Evolutionary conservation across 2,797 vertebrate genomes (phyloP), one percentile per base, ranked within the genome.

Genomic region (Pipistrellus kuhlii): DNA sequence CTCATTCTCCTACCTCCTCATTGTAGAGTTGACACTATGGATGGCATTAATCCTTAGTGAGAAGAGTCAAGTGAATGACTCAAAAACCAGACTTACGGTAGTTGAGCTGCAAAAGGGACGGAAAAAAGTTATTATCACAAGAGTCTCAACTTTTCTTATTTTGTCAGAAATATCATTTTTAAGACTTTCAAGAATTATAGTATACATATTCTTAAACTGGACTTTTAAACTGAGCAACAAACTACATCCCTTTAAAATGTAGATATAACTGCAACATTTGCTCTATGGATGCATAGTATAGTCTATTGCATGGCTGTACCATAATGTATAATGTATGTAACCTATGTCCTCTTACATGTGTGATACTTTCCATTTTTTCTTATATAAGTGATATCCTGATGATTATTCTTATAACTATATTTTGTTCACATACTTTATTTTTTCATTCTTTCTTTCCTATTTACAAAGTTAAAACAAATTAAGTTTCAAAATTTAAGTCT

Each of bases 401-500:
- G 20, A 53, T 92, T n/a, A 87, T 32, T 17, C 32, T 25, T 23
- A 85, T 3, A 77, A 18, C 7, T 68, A 59, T 17, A 20, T 91
- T 91, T 92, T 92, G 3, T 51, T 90, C 30, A 77, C 1, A 21
- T 64, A 11, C 14, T 41, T 48, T 59, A 12, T 83, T 93, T 69
- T 72, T 69, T 23, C 25, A 68, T 62, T 59, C 6, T 71, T 89
- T 91, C 32, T 77, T 85, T 2, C 17, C 10, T 66, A 17, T 57
- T 89, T 75, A 75, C 53, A 6, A 75, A 91, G 55, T 64, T 72
- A 73, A 81, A 87, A 48, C 0, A 30, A 77, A 73, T 30, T 7
- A 81, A 32, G 27, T 77, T 64, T 80, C 32, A 86, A 84, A 77
- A 66, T 38, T 41, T 84, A 87, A 77, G 35, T 82, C 73, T 75